phyloP scores from a whole-genome alignment of 2,113 vertebrate genomes.

The Chitala chitala region DNA sequence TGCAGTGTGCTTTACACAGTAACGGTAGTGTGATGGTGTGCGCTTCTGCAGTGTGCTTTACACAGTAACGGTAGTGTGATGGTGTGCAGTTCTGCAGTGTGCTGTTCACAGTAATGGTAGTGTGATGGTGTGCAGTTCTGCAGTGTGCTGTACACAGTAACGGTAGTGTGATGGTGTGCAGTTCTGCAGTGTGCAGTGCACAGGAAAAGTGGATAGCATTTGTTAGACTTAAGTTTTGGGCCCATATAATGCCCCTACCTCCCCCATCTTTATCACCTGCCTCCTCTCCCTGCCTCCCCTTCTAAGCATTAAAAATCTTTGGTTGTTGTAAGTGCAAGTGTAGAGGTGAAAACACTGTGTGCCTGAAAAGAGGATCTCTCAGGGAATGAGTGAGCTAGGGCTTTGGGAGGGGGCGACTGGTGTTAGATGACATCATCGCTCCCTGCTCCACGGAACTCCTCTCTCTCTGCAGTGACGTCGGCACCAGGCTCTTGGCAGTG shows the following conservation, averaged over 20 bases:
- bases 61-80: too few relatives aligned
- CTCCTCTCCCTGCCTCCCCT: not conserved
- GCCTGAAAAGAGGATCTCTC: not conserved
- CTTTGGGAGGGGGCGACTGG: slow-evolving; percentile 8
- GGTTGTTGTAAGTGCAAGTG: not conserved
- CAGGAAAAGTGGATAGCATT: too few relatives aligned
- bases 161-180: too few relatives aligned
- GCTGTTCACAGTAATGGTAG: too few relatives aligned
- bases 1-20: too few relatives aligned
- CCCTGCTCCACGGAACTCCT: slow-evolving; percentile 35
- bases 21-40: too few relatives aligned
- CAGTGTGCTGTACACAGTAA: too few relatives aligned
- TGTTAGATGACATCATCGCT: slow-evolving; percentile 36
- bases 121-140: too few relatives aligned
- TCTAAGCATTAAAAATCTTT: not conserved
- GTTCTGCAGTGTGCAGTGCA: not conserved
- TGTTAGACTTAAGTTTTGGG: not conserved
- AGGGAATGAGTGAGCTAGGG: not conserved
- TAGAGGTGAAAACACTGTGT: not conserved
- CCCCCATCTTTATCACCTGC: not conserved
- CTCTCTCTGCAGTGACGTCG: slow-evolving; percentile 40
- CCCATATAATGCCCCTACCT: not conserved
- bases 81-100: too few relatives aligned
- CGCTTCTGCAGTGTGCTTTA: too few relatives aligned
- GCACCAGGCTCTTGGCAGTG: slow-evolving; percentile 25